Conservation (phyloP, 1,140 invertebrate genomes). For the Grapholita molesta region DNA sequence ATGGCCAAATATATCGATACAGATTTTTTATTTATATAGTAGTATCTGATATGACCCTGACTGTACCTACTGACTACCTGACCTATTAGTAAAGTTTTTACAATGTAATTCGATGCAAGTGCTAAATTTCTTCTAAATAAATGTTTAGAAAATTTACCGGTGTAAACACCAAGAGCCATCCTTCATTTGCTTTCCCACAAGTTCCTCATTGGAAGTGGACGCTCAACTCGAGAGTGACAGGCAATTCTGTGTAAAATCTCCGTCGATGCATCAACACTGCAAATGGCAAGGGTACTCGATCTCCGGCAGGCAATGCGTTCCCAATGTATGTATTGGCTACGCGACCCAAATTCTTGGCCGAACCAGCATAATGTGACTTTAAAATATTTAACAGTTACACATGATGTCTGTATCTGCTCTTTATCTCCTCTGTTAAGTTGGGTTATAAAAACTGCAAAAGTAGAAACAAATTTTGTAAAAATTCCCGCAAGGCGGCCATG, state of each 20-base stretch:
- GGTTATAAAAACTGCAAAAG: too few relatives aligned
- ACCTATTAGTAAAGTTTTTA: too few relatives aligned
- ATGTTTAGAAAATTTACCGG: background rate
- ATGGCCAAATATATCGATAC: too few relatives aligned
- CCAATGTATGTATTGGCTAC: background rate
- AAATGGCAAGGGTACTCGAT: conserved; percentile 37
- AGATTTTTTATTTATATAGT: too few relatives aligned
- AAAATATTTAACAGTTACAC: background rate
- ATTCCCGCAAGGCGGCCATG: too few relatives aligned
- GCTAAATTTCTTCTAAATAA: background rate
- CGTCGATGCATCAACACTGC: conserved; percentile 34
- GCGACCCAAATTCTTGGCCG: background rate
- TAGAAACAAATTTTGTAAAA: too few relatives aligned
- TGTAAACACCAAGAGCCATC: background rate
- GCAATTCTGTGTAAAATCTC: conserved; percentile 45
- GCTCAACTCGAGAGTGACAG: conserved; percentile 43
- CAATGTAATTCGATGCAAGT: background rate
- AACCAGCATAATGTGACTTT: background rate
- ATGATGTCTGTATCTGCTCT: too few relatives aligned
- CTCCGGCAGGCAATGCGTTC: conserved; percentile 26
- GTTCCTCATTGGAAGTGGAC: conserved; percentile 38
- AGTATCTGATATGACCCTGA: too few relatives aligned
- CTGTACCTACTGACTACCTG: too few relatives aligned
- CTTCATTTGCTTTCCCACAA: conserved; percentile 6
- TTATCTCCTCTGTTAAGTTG: too few relatives aligned